phyloP scores from a whole-genome alignment of 2,113 vertebrate genomes.

The Spheniscus mendiculus region DNA sequence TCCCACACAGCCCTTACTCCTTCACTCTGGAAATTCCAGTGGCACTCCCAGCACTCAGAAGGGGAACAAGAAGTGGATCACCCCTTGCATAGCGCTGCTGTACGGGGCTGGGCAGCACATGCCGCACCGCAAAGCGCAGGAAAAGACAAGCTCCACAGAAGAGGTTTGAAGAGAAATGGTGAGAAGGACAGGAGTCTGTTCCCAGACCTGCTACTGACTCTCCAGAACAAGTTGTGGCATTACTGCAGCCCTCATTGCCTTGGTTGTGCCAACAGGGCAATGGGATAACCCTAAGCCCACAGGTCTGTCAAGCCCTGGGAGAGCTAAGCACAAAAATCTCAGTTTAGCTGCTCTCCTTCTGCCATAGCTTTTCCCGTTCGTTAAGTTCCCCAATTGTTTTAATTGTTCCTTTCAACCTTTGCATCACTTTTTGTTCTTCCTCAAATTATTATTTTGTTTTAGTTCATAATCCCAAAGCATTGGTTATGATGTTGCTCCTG shows the following conservation, averaged over 20 bases:
- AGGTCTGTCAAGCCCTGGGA: neutral
- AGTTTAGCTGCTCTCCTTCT: neutral
- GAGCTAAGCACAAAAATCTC: neutral
- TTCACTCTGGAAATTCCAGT: conserved; percentile 3
- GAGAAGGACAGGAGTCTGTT: neutral
- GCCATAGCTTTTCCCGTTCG: conserved; percentile 22
- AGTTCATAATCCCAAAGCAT: neutral
- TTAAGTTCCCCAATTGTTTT: conserved; percentile 42
- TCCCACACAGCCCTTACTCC: neutral
- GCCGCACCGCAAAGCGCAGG: neutral
- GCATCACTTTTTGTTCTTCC: conserved; percentile 12
- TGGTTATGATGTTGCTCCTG: conserved; percentile 24
- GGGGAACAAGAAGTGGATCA: neutral
- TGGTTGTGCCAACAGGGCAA: neutral
- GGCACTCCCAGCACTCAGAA: neutral
- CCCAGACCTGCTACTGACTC: neutral
- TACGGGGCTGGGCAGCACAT: fast-evolving
- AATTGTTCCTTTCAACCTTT: conserved; percentile 51
- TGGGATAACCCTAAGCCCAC: neutral
- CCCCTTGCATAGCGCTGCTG: neutral
- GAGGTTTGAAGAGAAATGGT: neutral
- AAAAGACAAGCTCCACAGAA: neutral
- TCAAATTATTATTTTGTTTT: conserved; percentile 57
- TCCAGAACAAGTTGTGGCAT: neutral
- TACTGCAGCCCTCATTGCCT: neutral